A percentile compares a stretch with the other conserved stretches of the same genome.
Conservation (phyloP, 2,113 vertebrate species). For the Raja brachyura region DNA sequence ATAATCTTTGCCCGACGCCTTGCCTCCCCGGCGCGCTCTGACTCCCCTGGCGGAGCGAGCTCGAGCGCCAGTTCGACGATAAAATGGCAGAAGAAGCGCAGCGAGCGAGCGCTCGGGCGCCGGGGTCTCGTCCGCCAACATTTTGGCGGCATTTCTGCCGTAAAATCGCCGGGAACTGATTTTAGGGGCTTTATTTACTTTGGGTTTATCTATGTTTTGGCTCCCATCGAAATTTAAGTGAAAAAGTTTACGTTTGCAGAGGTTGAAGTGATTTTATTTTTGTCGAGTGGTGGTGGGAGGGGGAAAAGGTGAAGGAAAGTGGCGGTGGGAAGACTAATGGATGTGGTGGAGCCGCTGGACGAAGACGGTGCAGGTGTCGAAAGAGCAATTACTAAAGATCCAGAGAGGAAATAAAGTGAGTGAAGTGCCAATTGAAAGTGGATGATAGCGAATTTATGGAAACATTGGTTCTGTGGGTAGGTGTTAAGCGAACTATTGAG, state of each 20-base stretch:
- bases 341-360: background rate
- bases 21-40: background rate
- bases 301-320: no score
- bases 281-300: background rate
- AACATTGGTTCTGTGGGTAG: background rate
- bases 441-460: no score
- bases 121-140: background rate
- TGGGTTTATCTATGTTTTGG: background rate
- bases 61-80: background rate
- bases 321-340: background rate
- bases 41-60: no score
- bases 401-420: constrained; percentile 13
- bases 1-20: no score
- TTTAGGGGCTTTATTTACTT: background rate
- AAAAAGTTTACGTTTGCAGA: background rate
- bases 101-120: background rate
- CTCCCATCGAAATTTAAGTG: background rate
- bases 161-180: background rate
- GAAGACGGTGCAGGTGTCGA: background rate
- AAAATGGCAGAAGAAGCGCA: background rate
- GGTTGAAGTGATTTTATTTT: background rate
- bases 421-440: background rate
- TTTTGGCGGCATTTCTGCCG: background rate
- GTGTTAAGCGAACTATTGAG: no score
- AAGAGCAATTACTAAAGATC: background rate